These are phyloP conservation scores for Glyphotaelius pellucidus DNA, from an alignment of 2,888 invertebrate species.

Conservation along the genomic window DNA sequence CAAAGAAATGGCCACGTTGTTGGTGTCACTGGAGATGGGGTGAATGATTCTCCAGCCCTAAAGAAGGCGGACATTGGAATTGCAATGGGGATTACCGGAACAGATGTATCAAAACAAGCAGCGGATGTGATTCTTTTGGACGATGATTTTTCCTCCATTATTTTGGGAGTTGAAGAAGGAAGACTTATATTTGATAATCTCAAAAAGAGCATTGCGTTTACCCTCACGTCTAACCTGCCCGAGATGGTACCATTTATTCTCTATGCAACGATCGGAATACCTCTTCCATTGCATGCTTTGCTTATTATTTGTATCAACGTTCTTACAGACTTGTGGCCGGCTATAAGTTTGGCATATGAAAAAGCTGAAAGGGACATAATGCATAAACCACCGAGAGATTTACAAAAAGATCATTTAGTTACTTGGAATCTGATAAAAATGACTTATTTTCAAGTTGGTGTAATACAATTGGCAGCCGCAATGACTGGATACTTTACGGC, in stretches of 20 bases:
- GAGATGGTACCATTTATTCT: slow-evolving; percentile 90
- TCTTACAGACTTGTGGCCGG: slow-evolving; percentile 88
- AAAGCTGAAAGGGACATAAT: slow-evolving; percentile 87
- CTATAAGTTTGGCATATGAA: slow-evolving; percentile 88
- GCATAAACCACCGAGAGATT: slow-evolving; percentile 79
- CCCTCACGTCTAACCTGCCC: slow-evolving; percentile 89
- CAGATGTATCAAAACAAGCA: slow-evolving; percentile 90
- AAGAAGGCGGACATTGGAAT: slow-evolving; percentile 91
- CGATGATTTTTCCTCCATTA: slow-evolving; percentile 93
- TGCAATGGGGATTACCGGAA: slow-evolving; percentile 88
- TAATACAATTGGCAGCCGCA: slow-evolving; percentile 89
- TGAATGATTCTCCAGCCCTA: slow-evolving; percentile 91
- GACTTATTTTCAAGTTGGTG: slow-evolving; percentile 91
- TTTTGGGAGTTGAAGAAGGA: slow-evolving; percentile 89
- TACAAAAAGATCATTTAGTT: slow-evolving; percentile 76
- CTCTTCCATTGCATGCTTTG: slow-evolving; percentile 81
- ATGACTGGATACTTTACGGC: slow-evolving; percentile 89
- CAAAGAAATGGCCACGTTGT: slow-evolving; percentile 88
- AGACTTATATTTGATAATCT: slow-evolving; percentile 90
- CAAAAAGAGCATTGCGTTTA: slow-evolving; percentile 92
- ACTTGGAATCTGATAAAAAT: slow-evolving; percentile 83
- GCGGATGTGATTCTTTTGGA: slow-evolving; percentile 94
- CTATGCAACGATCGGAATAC: slow-evolving; percentile 85
- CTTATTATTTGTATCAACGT: slow-evolving; percentile 85
- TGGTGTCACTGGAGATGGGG: slow-evolving; percentile 93